phyloP scores from a whole-genome alignment of 2,113 vertebrate species.

The Anser brachyrhynchus region DNA sequence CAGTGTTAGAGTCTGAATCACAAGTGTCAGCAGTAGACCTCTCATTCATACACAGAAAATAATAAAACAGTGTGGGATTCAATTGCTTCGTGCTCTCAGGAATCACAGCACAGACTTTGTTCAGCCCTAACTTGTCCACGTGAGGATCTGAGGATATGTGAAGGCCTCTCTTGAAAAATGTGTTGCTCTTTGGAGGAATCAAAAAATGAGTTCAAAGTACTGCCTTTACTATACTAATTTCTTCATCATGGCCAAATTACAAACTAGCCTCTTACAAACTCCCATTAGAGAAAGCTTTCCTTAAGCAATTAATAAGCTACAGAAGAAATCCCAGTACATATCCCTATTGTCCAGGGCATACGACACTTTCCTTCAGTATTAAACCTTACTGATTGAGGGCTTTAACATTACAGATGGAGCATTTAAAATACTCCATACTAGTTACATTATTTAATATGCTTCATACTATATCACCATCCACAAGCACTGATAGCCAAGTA shows the following conservation, averaged over 20 bases:
- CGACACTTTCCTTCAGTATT: neutral
- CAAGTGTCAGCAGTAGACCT: neutral
- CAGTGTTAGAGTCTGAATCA: neutral
- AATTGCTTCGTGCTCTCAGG: neutral
- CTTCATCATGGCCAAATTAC: neutral
- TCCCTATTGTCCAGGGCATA: neutral
- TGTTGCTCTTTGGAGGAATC: neutral
- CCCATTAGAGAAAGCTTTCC: neutral
- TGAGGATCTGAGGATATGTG: neutral
- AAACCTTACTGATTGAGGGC: rapidly evolving
- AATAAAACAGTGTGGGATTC: neutral
- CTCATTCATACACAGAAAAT: neutral
- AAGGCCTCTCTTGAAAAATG: neutral
- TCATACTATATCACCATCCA: neutral
- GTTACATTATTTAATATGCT: neutral
- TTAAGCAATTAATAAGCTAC: neutral
- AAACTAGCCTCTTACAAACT: neutral
- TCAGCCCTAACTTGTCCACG: neutral
- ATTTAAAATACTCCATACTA: neutral
- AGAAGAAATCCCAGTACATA: neutral
- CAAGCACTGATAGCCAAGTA: neutral
- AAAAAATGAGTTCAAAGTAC: slow-evolving; percentile 1
- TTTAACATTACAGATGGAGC: neutral
- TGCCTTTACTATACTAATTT: neutral
- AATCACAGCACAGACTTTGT: neutral